These are phyloP conservation scores for Notamacropus eugenii DNA, from an alignment of 2,797 vertebrate genomes.

Conservation along the genomic window DNA sequence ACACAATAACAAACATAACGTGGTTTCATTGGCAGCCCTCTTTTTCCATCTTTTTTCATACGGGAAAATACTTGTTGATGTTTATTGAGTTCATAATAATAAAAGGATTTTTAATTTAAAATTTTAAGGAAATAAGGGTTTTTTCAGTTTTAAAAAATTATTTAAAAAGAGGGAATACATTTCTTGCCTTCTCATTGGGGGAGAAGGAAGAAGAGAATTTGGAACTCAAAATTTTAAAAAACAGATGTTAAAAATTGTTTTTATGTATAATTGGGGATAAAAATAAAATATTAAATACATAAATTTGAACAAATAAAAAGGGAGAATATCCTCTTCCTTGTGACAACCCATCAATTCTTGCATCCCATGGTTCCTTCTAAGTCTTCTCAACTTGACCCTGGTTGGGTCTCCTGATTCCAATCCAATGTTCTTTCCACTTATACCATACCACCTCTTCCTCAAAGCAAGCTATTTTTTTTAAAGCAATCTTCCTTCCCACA, in stretches of 20 bases:
- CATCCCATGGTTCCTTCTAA: background rate
- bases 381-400: background rate
- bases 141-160: no score
- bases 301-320: background rate
- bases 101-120: background rate
- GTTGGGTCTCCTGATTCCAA: background rate
- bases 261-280: no score
- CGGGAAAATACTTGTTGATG: background rate
- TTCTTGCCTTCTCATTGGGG: background rate
- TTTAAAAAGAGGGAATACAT: background rate
- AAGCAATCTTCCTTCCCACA: background rate
- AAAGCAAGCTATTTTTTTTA: background rate
- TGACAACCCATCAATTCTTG: background rate
- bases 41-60: background rate
- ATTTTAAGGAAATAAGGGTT: background rate
- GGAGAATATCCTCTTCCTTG: background rate
- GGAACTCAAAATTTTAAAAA: background rate
- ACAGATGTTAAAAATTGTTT: background rate
- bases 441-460: no score
- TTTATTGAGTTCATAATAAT: background rate
- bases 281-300: no score
- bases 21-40: background rate
- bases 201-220: background rate
- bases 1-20: no score
- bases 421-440: background rate